A percentile compares a stretch with the other conserved stretches of the same genome.
phyloP scores from a whole-genome alignment of 1,140 invertebrate genomes.

The Leptinotarsa defecta region DNA sequence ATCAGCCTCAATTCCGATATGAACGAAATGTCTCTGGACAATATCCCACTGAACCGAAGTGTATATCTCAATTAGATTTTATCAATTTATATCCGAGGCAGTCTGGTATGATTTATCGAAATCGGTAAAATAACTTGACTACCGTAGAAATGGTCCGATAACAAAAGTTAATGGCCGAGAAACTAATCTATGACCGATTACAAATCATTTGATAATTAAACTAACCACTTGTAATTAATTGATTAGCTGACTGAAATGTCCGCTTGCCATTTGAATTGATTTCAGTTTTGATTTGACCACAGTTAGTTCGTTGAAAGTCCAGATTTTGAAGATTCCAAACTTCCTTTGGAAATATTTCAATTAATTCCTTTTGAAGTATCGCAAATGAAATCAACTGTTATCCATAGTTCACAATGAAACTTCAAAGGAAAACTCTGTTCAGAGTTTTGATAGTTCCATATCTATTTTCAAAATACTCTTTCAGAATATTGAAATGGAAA shows the following conservation, averaged over 20 bases:
- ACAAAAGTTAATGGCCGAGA: constrained; percentile 20
- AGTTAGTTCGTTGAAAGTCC: neutral
- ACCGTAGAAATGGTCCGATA: constrained; percentile 22
- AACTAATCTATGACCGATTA: constrained; percentile 28
- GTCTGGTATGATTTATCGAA: constrained; percentile 18
- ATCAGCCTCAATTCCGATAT: neutral
- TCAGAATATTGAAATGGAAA: too few relatives aligned
- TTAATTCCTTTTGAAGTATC: too few relatives aligned
- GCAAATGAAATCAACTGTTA: too few relatives aligned
- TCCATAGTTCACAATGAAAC: too few relatives aligned
- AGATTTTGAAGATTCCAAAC: neutral
- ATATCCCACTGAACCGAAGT: neutral
- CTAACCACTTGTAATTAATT: constrained; percentile 25
- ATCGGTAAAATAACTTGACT: constrained; percentile 23
- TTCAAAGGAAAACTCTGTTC: too few relatives aligned
- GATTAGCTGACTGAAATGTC: constrained; percentile 7
- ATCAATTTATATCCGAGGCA: constrained; percentile 16
- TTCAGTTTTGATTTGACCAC: neutral
- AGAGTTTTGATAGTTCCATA: too few relatives aligned
- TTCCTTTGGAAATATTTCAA: neutral
- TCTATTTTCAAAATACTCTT: too few relatives aligned
- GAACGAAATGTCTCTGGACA: constrained; percentile 2
- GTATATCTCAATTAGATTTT: constrained; percentile 22
- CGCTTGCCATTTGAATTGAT: neutral
- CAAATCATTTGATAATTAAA: constrained; percentile 32